Percentiles rank a stretch among this genome's conserved stretches.
These are phyloP conservation scores for Acanthococcus lagerstroemiae DNA, from an alignment of 2,888 invertebrate genomes.

Conservation along the genomic window DNA sequence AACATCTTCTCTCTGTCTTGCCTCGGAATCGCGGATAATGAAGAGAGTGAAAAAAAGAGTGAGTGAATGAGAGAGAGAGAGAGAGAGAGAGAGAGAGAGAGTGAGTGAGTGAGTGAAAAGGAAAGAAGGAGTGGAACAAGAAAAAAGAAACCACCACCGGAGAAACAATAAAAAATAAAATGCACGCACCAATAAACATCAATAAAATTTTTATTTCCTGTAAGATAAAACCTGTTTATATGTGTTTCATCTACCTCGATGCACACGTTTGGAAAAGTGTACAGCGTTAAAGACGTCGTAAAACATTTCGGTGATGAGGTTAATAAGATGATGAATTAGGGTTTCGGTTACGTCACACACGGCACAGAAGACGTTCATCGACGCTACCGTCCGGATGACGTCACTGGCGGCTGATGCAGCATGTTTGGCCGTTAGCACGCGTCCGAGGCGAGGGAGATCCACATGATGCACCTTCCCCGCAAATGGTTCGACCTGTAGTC, in stretches of 20 bases:
- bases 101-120: background rate
- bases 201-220: constrained; percentile 24
- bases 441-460: constrained; percentile 1
- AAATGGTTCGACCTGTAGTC: background rate
- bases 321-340: constrained; percentile 29
- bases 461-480: background rate
- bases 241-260: constrained; percentile 11
- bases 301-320: constrained; percentile 28
- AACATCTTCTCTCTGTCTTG: no score
- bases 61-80: background rate
- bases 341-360: constrained; percentile 18
- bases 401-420: background rate
- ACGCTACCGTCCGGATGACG: constrained; percentile 6
- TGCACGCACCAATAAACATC: constrained; percentile 1
- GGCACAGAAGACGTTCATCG: background rate
- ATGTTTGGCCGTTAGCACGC: constrained; percentile 10
- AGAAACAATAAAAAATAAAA: no score
- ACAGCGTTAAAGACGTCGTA: constrained; percentile 24
- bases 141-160: background rate
- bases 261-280: background rate
- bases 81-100: background rate
- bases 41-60: background rate
- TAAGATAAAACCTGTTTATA: constrained; percentile 21
- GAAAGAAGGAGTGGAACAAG: background rate
- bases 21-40: no score